A percentile compares a stretch with the other conserved stretches of the same genome.
Evolutionary conservation across 2,797 vertebrate genomes (phyloP).

Genomic region (Karalla daura): DNA sequence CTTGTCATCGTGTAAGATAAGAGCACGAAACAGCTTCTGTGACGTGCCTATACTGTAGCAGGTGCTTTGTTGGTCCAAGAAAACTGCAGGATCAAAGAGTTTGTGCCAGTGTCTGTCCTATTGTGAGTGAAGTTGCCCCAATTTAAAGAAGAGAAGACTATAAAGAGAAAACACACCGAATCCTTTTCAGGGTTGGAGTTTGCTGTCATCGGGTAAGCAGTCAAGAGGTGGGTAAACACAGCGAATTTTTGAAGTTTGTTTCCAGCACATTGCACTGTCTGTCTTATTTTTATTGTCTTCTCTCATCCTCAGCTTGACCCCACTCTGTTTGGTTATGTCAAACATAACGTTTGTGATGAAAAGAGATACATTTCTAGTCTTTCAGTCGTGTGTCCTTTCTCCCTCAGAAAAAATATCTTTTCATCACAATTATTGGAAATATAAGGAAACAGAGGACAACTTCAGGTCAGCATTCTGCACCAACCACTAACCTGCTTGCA

Average conservation of each 20-base stretch:
- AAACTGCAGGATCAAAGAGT: not conserved
- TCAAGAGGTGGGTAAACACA: not conserved
- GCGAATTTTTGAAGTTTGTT: not conserved
- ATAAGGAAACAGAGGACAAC: no score
- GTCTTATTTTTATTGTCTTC: not conserved
- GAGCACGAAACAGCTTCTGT: not conserved
- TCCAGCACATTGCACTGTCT: not conserved
- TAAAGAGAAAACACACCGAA: no score
- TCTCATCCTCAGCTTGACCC: not conserved
- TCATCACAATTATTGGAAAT: no score
- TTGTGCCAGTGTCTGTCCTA: not conserved
- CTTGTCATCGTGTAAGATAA: conserved; percentile 5
- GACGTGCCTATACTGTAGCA: no score
- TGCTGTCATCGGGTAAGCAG: not conserved
- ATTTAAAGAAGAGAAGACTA: no score
- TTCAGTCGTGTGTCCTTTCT: no score
- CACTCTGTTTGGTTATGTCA: no score
- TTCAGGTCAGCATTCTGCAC: not conserved
- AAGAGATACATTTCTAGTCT: no score
- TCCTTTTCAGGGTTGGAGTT: no score
- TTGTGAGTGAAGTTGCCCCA: no score
- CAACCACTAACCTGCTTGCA: not conserved
- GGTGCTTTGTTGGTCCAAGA: not conserved
- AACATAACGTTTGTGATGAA: no score
- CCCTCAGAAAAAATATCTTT: no score